A percentile compares a stretch with the other conserved stretches of the same genome.
Conservation (phyloP, 2,113 vertebrate genomes). For the Athene noctua region DNA sequence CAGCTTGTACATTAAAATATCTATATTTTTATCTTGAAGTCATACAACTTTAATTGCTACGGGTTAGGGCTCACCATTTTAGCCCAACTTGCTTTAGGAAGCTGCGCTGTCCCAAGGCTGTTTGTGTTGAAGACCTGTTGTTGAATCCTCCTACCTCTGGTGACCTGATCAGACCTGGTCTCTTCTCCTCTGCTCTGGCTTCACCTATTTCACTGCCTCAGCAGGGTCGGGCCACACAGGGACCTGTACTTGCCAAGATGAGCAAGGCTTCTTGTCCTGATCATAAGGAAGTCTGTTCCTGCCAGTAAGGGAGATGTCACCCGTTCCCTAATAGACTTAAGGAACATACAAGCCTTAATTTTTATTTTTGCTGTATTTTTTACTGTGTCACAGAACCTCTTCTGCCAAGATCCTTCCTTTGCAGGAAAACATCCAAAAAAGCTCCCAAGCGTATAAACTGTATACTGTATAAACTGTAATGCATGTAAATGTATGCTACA, state of each 20-base stretch:
- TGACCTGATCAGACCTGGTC: background rate
- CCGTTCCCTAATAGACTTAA: background rate
- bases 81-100: background rate
- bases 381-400: background rate
- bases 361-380: background rate
- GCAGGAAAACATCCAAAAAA: background rate
- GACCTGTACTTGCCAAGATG: background rate
- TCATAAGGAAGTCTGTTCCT: background rate
- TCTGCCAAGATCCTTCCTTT: background rate
- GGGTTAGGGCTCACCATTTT: background rate
- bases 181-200: background rate
- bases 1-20: background rate
- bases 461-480: background rate
- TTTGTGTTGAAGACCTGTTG: background rate
- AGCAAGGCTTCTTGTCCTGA: background rate
- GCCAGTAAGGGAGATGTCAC: background rate
- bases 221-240: background rate
- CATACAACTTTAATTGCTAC: background rate
- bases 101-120: background rate
- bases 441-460: background rate
- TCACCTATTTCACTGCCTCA: background rate
- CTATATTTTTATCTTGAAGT: background rate
- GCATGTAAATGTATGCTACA: background rate
- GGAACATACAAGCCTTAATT: accelerated
- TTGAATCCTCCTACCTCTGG: background rate